These are phyloP conservation scores for Chrosomus eos DNA, from an alignment of 2,797 vertebrate species.

Conservation along the genomic window DNA sequence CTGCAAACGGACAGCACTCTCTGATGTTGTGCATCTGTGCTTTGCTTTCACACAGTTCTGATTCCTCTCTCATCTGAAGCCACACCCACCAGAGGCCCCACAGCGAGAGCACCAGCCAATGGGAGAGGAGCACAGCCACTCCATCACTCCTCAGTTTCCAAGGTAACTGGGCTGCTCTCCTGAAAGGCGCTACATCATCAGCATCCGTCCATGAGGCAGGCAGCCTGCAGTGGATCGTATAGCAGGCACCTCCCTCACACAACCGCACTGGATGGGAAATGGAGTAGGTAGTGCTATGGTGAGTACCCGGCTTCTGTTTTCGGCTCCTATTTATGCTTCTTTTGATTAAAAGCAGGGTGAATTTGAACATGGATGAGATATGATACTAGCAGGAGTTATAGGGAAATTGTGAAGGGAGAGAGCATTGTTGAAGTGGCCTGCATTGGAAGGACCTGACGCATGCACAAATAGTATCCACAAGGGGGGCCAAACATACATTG, in stretches of 20 bases:
- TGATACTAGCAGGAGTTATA: conserved; percentile 42
- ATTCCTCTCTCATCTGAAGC: conserved; percentile 46
- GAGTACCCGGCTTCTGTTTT: conserved; percentile 68
- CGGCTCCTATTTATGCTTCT: conserved; percentile 34
- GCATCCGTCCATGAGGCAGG: conserved; percentile 71
- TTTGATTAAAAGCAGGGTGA: neutral
- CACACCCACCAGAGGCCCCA: conserved; percentile 56
- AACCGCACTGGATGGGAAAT: conserved; percentile 81
- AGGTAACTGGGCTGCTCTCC: conserved; percentile 90
- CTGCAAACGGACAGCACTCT: neutral
- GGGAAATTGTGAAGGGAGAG: conserved; percentile 46
- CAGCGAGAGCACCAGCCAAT: conserved; percentile 81
- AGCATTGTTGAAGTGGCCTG: conserved; percentile 75
- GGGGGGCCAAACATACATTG: conserved; percentile 18
- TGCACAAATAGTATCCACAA: conserved; percentile 75
- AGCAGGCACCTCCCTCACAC: conserved; percentile 86
- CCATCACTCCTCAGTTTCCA: conserved; percentile 93
- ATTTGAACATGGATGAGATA: conserved; percentile 67
- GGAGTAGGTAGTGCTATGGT: conserved; percentile 81
- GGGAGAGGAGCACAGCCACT: conserved; percentile 83
- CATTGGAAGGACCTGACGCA: conserved; percentile 71
- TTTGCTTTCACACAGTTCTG: conserved; percentile 21
- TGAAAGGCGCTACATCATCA: conserved; percentile 90
- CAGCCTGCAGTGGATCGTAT: conserved; percentile 87
- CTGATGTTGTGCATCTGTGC: conserved; percentile 14